Evolutionary conservation across 2,888 invertebrate genomes (phyloP).

Genomic region (Drosophila algonquin): DNA sequence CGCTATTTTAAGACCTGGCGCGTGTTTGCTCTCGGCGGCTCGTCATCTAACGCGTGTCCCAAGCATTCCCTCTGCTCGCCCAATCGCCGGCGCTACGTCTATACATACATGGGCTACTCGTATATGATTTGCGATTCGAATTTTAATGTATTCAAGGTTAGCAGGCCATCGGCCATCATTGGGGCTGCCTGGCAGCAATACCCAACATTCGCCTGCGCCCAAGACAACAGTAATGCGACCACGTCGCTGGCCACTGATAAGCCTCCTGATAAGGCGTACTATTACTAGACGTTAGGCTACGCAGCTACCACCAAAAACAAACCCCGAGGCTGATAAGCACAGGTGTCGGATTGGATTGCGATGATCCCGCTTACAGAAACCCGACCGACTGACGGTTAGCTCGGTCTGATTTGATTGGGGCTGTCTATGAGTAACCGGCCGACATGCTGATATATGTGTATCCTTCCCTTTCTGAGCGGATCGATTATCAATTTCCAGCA

Average conservation of each 20-base stretch:
- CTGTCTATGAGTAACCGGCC: constrained; percentile 36
- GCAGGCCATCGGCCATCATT: constrained; percentile 39
- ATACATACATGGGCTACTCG: background rate
- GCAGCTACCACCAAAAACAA: constrained; percentile 12
- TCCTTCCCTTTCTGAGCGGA: no score
- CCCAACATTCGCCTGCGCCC: constrained; percentile 26
- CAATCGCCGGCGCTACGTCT: background rate
- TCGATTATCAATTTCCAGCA: background rate
- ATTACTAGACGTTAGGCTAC: constrained; percentile 3
- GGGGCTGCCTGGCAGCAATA: background rate
- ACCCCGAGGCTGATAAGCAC: constrained; percentile 44
- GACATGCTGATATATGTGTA: background rate
- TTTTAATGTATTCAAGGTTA: constrained; percentile 67
- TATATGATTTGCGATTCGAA: constrained; percentile 50
- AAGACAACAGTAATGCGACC: constrained; percentile 32
- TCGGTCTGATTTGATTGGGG: background rate
- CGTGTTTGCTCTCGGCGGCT: constrained; percentile 32
- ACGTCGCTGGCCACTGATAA: constrained; percentile 56
- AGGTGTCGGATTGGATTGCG: constrained; percentile 12
- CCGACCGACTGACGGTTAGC: background rate
- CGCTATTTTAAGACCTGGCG: constrained; percentile 37
- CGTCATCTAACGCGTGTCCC: constrained; percentile 59
- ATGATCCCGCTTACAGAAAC: constrained; percentile 8
- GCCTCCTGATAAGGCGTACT: constrained; percentile 16
- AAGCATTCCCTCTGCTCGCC: constrained; percentile 13